phyloP scores from a whole-genome alignment of 1,140 invertebrate genomes.

The Lethocerus indicus region DNA sequence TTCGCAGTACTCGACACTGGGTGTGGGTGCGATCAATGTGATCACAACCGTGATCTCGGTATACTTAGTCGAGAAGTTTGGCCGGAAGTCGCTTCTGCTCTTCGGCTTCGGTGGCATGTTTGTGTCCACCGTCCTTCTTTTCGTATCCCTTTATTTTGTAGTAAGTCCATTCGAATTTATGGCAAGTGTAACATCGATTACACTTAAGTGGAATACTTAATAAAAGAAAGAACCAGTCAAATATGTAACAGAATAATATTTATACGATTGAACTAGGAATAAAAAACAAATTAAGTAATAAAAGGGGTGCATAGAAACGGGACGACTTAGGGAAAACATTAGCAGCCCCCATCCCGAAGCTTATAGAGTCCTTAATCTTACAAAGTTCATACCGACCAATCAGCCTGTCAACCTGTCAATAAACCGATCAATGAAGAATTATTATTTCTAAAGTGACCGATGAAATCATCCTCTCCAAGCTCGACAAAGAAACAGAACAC shows the following conservation, averaged over 20 bases:
- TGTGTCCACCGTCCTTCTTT: slow-evolving; percentile 28
- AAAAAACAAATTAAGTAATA: too few species aligned
- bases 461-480: too few species aligned
- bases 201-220: not conserved
- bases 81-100: slow-evolving; percentile 33
- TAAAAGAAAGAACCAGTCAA: not conserved
- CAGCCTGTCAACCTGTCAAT: too few species aligned
- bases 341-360: too few species aligned
- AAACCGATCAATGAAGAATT: too few species aligned
- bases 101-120: slow-evolving; percentile 32
- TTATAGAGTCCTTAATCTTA: too few species aligned
- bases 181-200: not conserved
- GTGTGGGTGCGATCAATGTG: slow-evolving; percentile 74
- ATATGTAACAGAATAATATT: not conserved
- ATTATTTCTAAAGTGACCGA: too few species aligned
- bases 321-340: too few species aligned
- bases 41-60: slow-evolving; percentile 71
- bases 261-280: too few species aligned
- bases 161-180: slow-evolving; percentile 1
- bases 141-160: slow-evolving; percentile 24
- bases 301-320: too few species aligned
- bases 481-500: too few species aligned
- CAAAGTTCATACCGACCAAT: too few species aligned
- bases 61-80: slow-evolving; percentile 39
- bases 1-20: slow-evolving; percentile 64